phyloP scores from a whole-genome alignment of 2,113 vertebrate genomes.

The Nibea albiflora region DNA sequence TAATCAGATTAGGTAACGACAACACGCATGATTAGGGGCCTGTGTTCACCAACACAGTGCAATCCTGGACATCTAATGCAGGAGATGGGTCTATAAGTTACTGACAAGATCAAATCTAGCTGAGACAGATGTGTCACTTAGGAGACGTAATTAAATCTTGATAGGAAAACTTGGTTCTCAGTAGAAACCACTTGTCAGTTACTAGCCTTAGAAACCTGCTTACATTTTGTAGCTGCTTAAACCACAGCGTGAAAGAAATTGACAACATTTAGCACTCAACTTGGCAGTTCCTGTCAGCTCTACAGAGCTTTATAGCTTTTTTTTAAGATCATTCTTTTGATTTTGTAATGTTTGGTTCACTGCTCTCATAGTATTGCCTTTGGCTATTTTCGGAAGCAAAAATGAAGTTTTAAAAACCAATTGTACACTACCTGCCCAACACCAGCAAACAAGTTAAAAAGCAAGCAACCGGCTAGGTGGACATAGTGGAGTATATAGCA shows the following conservation, averaged over 20 bases:
- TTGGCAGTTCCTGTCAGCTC: neutral
- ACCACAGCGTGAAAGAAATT: neutral
- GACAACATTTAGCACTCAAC: neutral
- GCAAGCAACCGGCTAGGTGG: neutral
- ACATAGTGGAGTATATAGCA: neutral
- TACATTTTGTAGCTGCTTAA: neutral
- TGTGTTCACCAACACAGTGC: constrained; percentile 11
- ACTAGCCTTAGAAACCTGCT: neutral
- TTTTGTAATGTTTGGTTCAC: neutral
- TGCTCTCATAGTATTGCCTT: neutral
- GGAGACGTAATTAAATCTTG: neutral
- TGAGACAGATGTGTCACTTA: constrained; percentile 6
- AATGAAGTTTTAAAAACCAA: neutral
- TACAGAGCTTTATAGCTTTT: neutral
- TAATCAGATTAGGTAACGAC: constrained; percentile 51
- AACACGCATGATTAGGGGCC: constrained; percentile 20
- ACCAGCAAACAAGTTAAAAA: neutral
- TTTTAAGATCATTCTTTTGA: neutral
- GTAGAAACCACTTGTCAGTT: neutral
- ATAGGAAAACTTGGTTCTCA: neutral
- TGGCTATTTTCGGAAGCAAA: neutral
- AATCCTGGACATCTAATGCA: constrained; percentile 4
- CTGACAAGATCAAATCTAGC: constrained; percentile 6
- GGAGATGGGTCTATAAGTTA: neutral
- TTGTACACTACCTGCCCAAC: neutral